A percentile compares a stretch with the other conserved stretches of the same genome.
Conservation (phyloP, 2,797 vertebrate genomes). For the Pogonophryne albipinna region DNA sequence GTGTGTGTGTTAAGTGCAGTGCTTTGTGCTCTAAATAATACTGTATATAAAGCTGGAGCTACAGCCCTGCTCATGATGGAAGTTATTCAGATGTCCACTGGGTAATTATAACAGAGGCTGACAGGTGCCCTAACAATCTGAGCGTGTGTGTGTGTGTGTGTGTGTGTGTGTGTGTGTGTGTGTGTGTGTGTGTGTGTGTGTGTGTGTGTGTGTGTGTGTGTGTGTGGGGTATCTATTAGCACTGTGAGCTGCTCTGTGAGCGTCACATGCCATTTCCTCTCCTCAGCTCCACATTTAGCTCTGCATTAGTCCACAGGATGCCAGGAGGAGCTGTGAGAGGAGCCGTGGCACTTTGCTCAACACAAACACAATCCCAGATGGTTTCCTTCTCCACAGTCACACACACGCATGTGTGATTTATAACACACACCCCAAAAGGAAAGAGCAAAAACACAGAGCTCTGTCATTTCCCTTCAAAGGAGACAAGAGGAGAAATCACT, state of each 20-base stretch:
- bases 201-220: slow-evolving; percentile 27
- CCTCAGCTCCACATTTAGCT: slow-evolving; percentile 79
- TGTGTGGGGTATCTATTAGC: slow-evolving; percentile 58
- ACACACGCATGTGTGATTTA: slow-evolving; percentile 78
- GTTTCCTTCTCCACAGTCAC: slow-evolving; percentile 75
- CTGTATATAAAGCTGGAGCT: slow-evolving; percentile 56
- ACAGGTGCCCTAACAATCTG: slow-evolving; percentile 84
- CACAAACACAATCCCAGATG: slow-evolving; percentile 85
- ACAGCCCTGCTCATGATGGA: slow-evolving; percentile 74
- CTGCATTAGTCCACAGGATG: slow-evolving; percentile 71
- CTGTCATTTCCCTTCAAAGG: slow-evolving; percentile 48
- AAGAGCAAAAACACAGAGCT: slow-evolving; percentile 17
- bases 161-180: not conserved
- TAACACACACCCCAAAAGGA: slow-evolving; percentile 61
- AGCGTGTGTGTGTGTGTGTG: slow-evolving; percentile 34
- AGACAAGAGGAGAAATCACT: slow-evolving; percentile 28
- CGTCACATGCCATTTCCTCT: slow-evolving; percentile 77
- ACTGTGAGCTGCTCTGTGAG: slow-evolving; percentile 68
- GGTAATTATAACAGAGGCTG: slow-evolving; percentile 83
- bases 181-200: slow-evolving; percentile 16
- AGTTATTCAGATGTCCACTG: slow-evolving; percentile 81
- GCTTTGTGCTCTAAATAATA: slow-evolving; percentile 75
- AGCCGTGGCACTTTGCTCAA: slow-evolving; percentile 82
- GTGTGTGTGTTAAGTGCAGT: slow-evolving; percentile 38
- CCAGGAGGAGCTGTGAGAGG: slow-evolving; percentile 71